Base-by-base conservation (phyloP, 2,797 vertebrate species). In the Tapirus indicus region DNA sequence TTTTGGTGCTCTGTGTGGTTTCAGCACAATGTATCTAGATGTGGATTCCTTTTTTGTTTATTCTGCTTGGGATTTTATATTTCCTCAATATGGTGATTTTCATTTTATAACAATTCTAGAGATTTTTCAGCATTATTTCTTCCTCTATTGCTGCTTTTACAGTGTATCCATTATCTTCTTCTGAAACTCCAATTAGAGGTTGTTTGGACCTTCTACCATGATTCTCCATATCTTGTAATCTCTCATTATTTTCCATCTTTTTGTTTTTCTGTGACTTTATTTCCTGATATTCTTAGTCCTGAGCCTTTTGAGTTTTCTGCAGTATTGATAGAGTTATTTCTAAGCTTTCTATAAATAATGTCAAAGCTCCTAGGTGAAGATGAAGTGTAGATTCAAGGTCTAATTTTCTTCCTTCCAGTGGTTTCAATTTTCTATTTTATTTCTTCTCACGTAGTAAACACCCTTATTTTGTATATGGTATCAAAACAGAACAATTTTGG, bases 231-330 rank as follows among this genome's bases (percentile, higher is more conserved):
- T 29, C 23, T 86, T 56, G 2, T 44, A 56, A 29, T 44, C 23
- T 84, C 25, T 86, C 49, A 58, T 78, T 77, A 44, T 41, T 93
- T 77, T 78, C 14, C 17, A 86, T 29, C 17, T 79, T 25, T 86
- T 54, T 21, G 62, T 86, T 86, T 93, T 52, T 60, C 18, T 87
- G 74, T 93, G 83, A 49, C 13, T 93, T 86, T 86, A 68, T 78
- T 79, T 83, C 52, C 13, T 75, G 32, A 35, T 75, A 54, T 47
- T 69, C 38, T 75, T 83, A 68, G 49, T 75, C 20, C 49, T 68
- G 23, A 80, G 16, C n/a, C 35, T n/a, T 91, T 80, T 47, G 52
- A 47, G 3, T 49, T 69, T 92, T 62, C 17, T 52, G 18, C 68
- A 62, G 6, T 52, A 18, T 41, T 52, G 56, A 6, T 20, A 35